These are phyloP conservation scores for Ganaspis brasiliensis DNA, from an alignment of 2,888 invertebrate species.

Conservation along the genomic window DNA sequence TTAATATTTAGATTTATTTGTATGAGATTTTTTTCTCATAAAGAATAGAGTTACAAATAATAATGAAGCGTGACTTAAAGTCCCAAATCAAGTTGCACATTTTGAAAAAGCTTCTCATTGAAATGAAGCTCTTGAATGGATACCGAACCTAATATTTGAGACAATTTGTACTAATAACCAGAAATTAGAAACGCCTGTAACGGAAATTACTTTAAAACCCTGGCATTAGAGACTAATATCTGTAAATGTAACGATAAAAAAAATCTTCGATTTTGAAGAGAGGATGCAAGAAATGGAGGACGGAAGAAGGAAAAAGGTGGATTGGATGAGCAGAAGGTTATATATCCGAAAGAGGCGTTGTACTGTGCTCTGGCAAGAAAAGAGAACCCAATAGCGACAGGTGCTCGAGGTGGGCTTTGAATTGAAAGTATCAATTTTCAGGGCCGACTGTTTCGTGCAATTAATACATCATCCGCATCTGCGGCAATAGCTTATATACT, in stretches of 20 bases:
- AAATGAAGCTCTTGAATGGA: background rate
- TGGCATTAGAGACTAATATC: constrained; percentile 22
- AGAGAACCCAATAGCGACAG: constrained; percentile 55
- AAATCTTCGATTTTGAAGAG: constrained; percentile 7
- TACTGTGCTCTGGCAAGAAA: constrained; percentile 36
- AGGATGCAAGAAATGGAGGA: constrained; percentile 32
- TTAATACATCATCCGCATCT: constrained; percentile 47
- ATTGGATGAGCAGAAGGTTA: constrained; percentile 32
- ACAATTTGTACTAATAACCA: constrained; percentile 27
- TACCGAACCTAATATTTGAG: background rate
- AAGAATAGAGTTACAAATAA: too few species aligned
- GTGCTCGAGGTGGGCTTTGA: constrained; percentile 49
- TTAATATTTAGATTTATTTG: too few species aligned
- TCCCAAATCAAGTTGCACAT: background rate
- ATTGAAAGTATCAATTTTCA: constrained; percentile 49
- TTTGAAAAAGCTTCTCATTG: background rate
- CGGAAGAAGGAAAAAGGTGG: constrained; percentile 32
- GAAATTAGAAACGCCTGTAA: constrained; percentile 3
- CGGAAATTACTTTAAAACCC: background rate
- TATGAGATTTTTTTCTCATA: too few species aligned
- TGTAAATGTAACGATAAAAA: constrained; percentile 4
- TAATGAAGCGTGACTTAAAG: background rate
- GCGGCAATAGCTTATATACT: constrained; percentile 39
- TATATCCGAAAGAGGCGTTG: constrained; percentile 25
- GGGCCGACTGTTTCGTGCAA: constrained; percentile 47